phyloP scores from a whole-genome alignment of 2,113 vertebrate species.

The Enhydra lutris region DNA sequence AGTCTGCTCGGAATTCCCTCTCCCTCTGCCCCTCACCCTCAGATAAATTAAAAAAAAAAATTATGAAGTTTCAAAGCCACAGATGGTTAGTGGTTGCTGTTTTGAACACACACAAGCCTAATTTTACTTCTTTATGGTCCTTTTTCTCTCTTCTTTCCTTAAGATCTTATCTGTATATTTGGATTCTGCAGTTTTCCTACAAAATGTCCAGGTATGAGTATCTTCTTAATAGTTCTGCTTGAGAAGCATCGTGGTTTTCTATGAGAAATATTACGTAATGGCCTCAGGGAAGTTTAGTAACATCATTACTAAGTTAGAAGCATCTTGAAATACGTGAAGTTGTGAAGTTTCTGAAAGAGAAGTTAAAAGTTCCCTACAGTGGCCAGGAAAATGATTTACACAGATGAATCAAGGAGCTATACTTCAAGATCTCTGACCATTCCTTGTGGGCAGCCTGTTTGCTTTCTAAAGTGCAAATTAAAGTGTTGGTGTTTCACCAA shows the following conservation, averaged over 20 bases:
- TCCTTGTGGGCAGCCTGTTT: neutral
- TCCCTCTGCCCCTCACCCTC: neutral
- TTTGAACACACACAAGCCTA: neutral
- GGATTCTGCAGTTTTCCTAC: neutral
- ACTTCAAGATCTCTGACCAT: neutral
- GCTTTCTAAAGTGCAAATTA: slow-evolving; percentile 39
- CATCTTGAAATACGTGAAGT: slow-evolving; percentile 10
- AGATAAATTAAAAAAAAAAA: neutral
- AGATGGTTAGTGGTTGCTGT: neutral
- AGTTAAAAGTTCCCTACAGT: slow-evolving; percentile 8
- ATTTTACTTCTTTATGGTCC: neutral
- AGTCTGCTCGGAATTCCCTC: neutral
- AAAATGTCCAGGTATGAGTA: neutral
- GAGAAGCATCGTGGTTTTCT: neutral
- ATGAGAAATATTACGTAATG: neutral
- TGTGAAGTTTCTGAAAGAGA: slow-evolving; percentile 27
- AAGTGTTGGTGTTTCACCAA: neutral
- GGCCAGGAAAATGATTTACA: slow-evolving; percentile 16
- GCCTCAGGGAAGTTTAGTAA: neutral
- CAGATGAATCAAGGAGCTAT: neutral
- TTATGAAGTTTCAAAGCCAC: neutral
- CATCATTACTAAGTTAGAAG: neutral
- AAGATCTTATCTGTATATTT: neutral
- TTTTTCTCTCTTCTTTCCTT: neutral
- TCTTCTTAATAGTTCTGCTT: neutral